phyloP scores from a whole-genome alignment of 2,888 invertebrate species.

The Nysson spinosus region DNA sequence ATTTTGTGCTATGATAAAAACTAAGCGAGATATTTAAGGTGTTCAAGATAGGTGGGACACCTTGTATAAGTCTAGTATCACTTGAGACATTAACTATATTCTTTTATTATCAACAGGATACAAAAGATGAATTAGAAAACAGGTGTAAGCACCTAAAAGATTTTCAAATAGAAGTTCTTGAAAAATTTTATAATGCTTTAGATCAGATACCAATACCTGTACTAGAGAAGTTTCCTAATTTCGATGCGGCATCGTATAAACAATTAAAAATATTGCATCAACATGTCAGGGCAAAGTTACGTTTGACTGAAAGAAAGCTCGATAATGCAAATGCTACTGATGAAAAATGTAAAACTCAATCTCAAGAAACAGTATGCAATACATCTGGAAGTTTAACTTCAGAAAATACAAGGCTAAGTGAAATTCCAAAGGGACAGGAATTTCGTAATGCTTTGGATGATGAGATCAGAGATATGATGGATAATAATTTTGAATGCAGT shows the following conservation, averaged over 20 bases:
- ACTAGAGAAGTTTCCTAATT: constrained; percentile 82
- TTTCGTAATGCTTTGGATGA: too few relatives aligned
- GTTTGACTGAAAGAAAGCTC: constrained; percentile 74
- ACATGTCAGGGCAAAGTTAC: constrained; percentile 80
- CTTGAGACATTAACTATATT: too few relatives aligned
- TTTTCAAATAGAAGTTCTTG: constrained; percentile 81
- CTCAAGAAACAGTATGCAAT: constrained; percentile 3
- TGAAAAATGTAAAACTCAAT: neutral
- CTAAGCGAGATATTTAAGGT: too few relatives aligned
- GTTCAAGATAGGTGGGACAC: too few relatives aligned
- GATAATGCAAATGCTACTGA: constrained; percentile 30
- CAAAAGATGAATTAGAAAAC: constrained; percentile 58
- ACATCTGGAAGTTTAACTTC: neutral
- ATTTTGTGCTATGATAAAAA: too few relatives aligned
- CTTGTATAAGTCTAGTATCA: too few relatives aligned
- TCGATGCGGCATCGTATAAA: constrained; percentile 79
- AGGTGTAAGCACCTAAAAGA: constrained; percentile 75
- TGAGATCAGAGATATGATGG: neutral
- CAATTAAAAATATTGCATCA: constrained; percentile 81
- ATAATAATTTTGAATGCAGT: neutral
- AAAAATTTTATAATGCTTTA: constrained; percentile 82
- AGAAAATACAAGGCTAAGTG: too few relatives aligned
- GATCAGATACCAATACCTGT: constrained; percentile 82
- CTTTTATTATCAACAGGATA: constrained; percentile 52
- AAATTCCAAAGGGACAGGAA: too few relatives aligned